These are phyloP conservation scores for Tillus elongatus DNA, from an alignment of 2,888 invertebrate genomes.

Conservation along the genomic window DNA sequence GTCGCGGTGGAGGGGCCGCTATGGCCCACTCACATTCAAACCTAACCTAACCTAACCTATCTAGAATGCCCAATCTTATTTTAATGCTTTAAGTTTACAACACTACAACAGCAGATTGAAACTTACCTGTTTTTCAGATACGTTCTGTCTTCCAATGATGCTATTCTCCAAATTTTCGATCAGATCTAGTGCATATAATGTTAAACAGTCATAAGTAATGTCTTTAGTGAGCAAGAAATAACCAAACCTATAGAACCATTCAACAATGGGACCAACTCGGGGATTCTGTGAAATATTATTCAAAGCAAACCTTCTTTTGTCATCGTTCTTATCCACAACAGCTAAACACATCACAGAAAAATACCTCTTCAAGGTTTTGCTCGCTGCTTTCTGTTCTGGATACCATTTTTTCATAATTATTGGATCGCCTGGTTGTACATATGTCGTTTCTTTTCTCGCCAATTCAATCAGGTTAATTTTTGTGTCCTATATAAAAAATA, in stretches of 20 bases:
- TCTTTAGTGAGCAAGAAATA: slow-evolving; percentile 52
- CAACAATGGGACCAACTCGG: slow-evolving; percentile 50
- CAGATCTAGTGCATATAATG: slow-evolving; percentile 44
- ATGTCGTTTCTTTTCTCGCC: slow-evolving; percentile 28
- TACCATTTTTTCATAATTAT: slow-evolving; percentile 32
- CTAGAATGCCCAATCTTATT: too few relatives aligned
- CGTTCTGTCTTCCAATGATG: slow-evolving; percentile 47
- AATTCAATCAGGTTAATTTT: slow-evolving; percentile 31
- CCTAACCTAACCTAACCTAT: too few relatives aligned
- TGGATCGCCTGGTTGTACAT: slow-evolving; percentile 31
- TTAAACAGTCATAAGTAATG: slow-evolving; percentile 36
- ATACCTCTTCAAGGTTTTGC: slow-evolving; percentile 30
- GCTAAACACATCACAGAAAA: slow-evolving; percentile 39
- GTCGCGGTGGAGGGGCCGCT: too few relatives aligned
- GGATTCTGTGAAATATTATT: slow-evolving; percentile 50
- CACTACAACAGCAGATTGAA: too few relatives aligned
- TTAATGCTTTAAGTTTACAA: too few relatives aligned
- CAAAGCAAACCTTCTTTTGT: slow-evolving; percentile 47
- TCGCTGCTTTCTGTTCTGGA: slow-evolving; percentile 28
- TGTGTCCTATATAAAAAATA: slow-evolving; percentile 29
- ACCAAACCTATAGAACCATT: slow-evolving; percentile 52
- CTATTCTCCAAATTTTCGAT: slow-evolving; percentile 51
- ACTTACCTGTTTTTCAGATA: slow-evolving; percentile 49
- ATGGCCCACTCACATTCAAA: too few relatives aligned
- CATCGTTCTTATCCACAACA: slow-evolving; percentile 46